A percentile compares a stretch with the other conserved stretches of the same genome.
These are phyloP conservation scores for Malachius bipustulatus DNA, from an alignment of 2,888 invertebrate genomes.

Conservation along the genomic window DNA sequence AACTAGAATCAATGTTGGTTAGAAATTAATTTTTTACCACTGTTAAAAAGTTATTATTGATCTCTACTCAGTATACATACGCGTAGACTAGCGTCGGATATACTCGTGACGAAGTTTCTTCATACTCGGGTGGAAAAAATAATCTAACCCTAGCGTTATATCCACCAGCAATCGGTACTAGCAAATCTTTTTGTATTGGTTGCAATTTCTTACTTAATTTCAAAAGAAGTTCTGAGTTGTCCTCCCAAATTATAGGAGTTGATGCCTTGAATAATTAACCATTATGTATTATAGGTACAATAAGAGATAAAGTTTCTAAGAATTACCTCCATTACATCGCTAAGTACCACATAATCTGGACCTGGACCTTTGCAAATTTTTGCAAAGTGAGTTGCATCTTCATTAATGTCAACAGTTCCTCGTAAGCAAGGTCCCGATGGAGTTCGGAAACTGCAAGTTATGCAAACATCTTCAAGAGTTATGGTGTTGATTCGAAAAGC, in stretches of 20 bases:
- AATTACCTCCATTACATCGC: too few relatives aligned
- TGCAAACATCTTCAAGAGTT: too few relatives aligned
- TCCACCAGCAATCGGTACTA: constrained; percentile 32
- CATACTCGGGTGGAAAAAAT: constrained; percentile 52
- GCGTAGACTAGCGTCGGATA: constrained; percentile 67
- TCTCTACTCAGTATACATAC: constrained; percentile 31
- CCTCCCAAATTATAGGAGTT: constrained; percentile 39
- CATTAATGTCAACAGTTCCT: constrained; percentile 48
- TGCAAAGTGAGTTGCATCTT: constrained; percentile 50
- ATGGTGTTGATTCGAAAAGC: too few relatives aligned
- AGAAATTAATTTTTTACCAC: too few relatives aligned
- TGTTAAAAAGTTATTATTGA: too few relatives aligned
- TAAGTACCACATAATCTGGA: constrained; percentile 46
- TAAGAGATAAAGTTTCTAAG: too few relatives aligned
- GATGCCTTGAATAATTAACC: constrained; percentile 17
- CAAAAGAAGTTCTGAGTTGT: constrained; percentile 42
- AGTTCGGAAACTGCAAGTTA: constrained; percentile 50
- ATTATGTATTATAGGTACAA: background rate
- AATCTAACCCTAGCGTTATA: constrained; percentile 49
- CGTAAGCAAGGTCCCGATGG: constrained; percentile 48
- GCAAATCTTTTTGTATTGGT: constrained; percentile 47
- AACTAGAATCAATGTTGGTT: too few relatives aligned
- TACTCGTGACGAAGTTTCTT: constrained; percentile 38
- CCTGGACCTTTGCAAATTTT: constrained; percentile 56
- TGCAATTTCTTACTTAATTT: constrained; percentile 41